Base-by-base conservation (phyloP, 2,113 vertebrate species). In the Notothenia coriiceps region DNA sequence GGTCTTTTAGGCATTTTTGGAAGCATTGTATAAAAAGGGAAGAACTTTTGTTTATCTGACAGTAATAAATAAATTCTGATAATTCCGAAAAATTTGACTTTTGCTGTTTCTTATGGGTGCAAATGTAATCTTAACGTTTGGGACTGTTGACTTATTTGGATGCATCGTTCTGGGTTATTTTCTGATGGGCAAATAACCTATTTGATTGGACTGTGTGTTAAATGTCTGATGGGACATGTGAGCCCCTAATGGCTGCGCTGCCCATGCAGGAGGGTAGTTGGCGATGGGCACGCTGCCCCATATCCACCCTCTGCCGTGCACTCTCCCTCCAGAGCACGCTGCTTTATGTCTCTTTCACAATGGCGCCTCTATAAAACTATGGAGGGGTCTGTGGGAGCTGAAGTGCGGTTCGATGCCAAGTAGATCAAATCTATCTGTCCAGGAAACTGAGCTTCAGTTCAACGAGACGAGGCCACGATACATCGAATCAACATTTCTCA, bases 321-420 rank as follows among this genome's bases (percentile, higher is more conserved):
- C 62, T 69, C 55, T 68, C 79, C 40, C 68, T 72, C 57, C 49
- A 62, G 66, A 18, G 74, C 65, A 61, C 47, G 6, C 63, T 70
- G 79, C 85, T 64, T 82, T 73, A 81, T 80, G 80, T 60, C 67
- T 25, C 70, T 20, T 64, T 78, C 76, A 88, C 89, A 86, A 84
- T 88, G 71, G 74, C 10, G 71, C 65, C 86, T 84, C 82, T 85
- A 83, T 86, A 70, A 76, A 66, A 70, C 73, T 35, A 75, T 40
- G 54, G 68, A 51, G 70, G 49, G 72, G 66, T 71, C 56, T 57
- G 62, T 70, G 78, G 46, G 46, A 82, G 80, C 17, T 12, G 0
- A 2, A 67, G 1, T 47, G 63, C 76, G 6, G 25, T 60, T 12
- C 44, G 61, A 50, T 25, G 79, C 76, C 69, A 60, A 74, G 44